A percentile compares a stretch with the other conserved stretches of the same genome.
Evolutionary conservation across 2,888 invertebrate genomes (phyloP).

Genomic region (Dione juno): DNA sequence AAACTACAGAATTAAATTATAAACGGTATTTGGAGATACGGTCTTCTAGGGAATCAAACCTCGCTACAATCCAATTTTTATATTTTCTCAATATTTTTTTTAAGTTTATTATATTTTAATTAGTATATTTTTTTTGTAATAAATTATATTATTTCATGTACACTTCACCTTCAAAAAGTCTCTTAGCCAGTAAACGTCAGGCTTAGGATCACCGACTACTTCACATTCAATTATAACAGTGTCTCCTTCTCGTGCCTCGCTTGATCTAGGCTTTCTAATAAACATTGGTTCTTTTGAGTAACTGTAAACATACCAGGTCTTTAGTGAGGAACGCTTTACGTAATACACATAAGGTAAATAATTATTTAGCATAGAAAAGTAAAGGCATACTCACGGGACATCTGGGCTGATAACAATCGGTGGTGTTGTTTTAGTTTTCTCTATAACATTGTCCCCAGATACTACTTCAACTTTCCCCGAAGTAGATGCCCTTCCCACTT

Average conservation of each 20-base stretch:
- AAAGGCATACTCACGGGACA: conserved; percentile 68
- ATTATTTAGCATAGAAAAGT: background rate
- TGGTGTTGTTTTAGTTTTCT: conserved; percentile 53
- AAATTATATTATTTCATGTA: background rate
- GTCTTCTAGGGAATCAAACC: too few species aligned
- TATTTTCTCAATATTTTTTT: too few species aligned
- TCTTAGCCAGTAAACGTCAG: conserved; percentile 93
- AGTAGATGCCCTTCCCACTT: conserved; percentile 77
- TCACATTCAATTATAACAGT: conserved; percentile 93
- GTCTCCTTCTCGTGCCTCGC: conserved; percentile 93
- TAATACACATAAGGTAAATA: background rate
- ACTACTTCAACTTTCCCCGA: conserved; percentile 82
- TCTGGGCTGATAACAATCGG: conserved; percentile 71
- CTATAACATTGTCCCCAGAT: conserved; percentile 57
- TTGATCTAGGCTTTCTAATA: conserved; percentile 91
- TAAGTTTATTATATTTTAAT: too few species aligned
- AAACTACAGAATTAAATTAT: too few species aligned
- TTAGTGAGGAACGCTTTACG: background rate
- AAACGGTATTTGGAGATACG: too few species aligned
- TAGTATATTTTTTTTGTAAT: too few species aligned
- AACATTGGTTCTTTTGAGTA: conserved; percentile 93
- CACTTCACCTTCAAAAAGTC: conserved; percentile 91
- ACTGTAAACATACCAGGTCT: conserved; percentile 67
- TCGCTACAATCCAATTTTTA: too few species aligned
- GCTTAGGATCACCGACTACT: conserved; percentile 94